Evolutionary conservation across 1,140 invertebrate species (phyloP), one percentile per base, ranked within the genome.

Genomic region (Eumaeus atala): DNA sequence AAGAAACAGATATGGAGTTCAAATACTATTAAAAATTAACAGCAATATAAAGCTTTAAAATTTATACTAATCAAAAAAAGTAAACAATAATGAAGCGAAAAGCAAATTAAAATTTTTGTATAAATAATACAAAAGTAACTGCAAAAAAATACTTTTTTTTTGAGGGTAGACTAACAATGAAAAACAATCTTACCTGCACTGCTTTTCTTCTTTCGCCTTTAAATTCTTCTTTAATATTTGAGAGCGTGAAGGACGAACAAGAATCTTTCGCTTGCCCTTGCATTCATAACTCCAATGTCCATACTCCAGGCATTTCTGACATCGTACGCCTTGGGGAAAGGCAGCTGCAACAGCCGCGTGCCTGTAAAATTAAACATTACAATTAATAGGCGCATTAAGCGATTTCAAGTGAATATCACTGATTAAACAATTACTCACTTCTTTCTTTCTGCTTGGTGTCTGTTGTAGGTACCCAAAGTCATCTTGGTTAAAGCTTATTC

Each of bases 201-300:
- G 60, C 3, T 74, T 74, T 64, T 89, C 83, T 60, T 89, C 77
- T 44, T 89, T 89, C 8, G 87, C 70, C 51, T 91, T 93, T 68
- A 92, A 71, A 67, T 89, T 90, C 78, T 95, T 96, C 62, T 93
- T 95, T 54, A 98, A 81, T 49, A 93, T 89, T 64, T 92, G 90
- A 1, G 95, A 95, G 48, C 96, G 90, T 1, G 95, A 96, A 35
- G 91, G 90, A 61, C 95, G 90, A 54, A 95, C 91, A 9, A 97
- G 87, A 81, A 94, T 95, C 84, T 97, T 97, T 44, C 95, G 88
- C 87, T 97, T 95, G n/a, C 93, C 94, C 63, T 92, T 95, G 75
- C 96, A 98, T 79, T 97, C 94, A 66, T 95, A 98, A 52, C 94
- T 96, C 95, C 95, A 97, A 74, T 98, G 96, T 0, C 95, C 96